Evolutionary conservation across 1,140 invertebrate species (phyloP).

Genomic region (Cyclargus thomasi): DNA sequence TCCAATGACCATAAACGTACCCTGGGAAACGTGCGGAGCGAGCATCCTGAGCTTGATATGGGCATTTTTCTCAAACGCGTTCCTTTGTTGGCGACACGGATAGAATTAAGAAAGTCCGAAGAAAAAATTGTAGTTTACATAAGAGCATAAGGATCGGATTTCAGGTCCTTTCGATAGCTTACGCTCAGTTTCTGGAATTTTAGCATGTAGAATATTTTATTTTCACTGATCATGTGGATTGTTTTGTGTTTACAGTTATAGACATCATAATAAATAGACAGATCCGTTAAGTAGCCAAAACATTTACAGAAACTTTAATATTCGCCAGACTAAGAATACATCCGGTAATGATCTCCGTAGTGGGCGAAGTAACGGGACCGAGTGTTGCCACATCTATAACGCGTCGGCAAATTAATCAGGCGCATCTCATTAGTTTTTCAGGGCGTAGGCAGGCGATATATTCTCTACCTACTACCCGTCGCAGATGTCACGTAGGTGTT

Average conservation of each 20-base stretch:
- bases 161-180: no score
- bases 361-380: not conserved
- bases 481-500: not conserved
- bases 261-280: no score
- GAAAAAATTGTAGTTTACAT: no score
- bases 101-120: no score
- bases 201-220: no score
- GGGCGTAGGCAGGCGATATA: conserved; percentile 19
- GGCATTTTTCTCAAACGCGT: conserved; percentile 1
- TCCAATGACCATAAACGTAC: conserved; percentile 24
- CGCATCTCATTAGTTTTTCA: conserved; percentile 20
- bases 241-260: no score
- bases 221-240: no score
- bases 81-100: not conserved
- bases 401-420: not conserved
- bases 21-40: not conserved
- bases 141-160: no score
- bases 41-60: not conserved
- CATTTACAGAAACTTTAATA: not conserved
- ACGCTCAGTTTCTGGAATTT: no score
- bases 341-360: not conserved
- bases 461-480: conserved; percentile 5
- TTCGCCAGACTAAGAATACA: not conserved
- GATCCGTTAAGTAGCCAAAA: no score
- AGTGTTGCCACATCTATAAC: not conserved